These are phyloP conservation scores for Propithecus perrieri DNA, from an alignment of 2,797 vertebrate species.

Conservation along the genomic window DNA sequence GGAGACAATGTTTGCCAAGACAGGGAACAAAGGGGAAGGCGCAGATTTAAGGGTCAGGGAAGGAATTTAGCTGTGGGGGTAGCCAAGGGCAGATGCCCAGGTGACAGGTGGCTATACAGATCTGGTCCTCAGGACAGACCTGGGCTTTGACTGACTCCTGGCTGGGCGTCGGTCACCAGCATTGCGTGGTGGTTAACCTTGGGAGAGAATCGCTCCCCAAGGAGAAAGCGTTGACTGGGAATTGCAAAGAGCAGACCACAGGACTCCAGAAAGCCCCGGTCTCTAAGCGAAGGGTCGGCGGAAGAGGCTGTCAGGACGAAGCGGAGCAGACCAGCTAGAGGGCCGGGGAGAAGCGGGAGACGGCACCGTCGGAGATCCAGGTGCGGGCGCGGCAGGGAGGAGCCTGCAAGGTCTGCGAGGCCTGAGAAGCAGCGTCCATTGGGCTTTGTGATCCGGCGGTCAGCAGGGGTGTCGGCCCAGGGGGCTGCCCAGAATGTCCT, in stretches of 20 bases:
- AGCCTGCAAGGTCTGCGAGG: neutral
- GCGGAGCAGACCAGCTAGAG: neutral
- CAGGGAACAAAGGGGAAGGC: neutral
- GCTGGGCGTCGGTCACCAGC: neutral
- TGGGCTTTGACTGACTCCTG: too few species aligned
- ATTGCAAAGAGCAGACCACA: neutral
- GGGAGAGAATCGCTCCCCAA: neutral
- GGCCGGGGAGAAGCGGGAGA: neutral
- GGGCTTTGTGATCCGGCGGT: neutral
- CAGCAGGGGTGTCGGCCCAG: neutral
- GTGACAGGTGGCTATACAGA: too few species aligned
- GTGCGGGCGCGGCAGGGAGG: accelerated
- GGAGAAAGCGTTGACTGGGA: neutral
- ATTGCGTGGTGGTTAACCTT: neutral
- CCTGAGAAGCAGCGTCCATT: neutral
- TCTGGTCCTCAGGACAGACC: neutral
- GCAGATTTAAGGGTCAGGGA: neutral
- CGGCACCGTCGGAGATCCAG: neutral
- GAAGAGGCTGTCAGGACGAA: neutral
- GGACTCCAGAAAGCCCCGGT: neutral
- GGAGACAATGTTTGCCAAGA: neutral
- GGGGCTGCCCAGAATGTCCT: accelerated
- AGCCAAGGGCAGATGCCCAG: neutral
- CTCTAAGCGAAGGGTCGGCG: neutral
- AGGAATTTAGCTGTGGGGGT: neutral